Conservation (phyloP, 2,797 vertebrate species). For the Tangara arthus region DNA sequence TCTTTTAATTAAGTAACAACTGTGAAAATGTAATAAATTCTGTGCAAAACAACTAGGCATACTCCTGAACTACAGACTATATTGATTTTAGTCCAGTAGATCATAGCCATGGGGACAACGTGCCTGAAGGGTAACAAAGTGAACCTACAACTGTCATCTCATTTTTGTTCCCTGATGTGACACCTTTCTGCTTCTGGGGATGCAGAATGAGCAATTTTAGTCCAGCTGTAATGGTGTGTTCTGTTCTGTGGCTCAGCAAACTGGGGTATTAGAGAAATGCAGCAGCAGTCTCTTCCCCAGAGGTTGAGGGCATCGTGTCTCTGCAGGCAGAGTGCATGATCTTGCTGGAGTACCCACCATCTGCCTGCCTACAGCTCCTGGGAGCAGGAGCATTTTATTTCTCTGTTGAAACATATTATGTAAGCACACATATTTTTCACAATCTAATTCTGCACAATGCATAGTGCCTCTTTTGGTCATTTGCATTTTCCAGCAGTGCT, state of each 20-base stretch:
- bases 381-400: background rate
- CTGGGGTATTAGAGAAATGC: background rate
- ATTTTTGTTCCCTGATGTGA: slow-evolving; percentile 1
- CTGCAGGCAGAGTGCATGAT: slow-evolving; percentile 2
- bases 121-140: background rate
- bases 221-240: background rate
- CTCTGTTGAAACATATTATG: slow-evolving; percentile 12
- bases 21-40: slow-evolving; percentile 36
- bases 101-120: background rate
- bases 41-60: background rate
- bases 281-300: background rate
- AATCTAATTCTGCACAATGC: slow-evolving; percentile 16
- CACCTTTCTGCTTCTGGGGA: slow-evolving; percentile 10
- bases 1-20: slow-evolving; percentile 43
- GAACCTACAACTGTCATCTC: slow-evolving; percentile 7
- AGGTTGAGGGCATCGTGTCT: background rate
- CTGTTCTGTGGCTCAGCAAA: background rate
- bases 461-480: slow-evolving; percentile 18
- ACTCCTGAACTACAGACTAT: background rate
- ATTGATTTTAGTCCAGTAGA: slow-evolving; percentile 15
- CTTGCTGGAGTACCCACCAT: slow-evolving; percentile 35
- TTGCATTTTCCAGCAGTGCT: slow-evolving; percentile 42
- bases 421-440: slow-evolving; percentile 35
- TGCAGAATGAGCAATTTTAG: background rate
- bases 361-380: slow-evolving; percentile 10